Percentiles rank a stretch among this genome's conserved stretches.
phyloP scores from a whole-genome alignment of 2,888 invertebrate genomes.

The Epicampocera succincta region DNA sequence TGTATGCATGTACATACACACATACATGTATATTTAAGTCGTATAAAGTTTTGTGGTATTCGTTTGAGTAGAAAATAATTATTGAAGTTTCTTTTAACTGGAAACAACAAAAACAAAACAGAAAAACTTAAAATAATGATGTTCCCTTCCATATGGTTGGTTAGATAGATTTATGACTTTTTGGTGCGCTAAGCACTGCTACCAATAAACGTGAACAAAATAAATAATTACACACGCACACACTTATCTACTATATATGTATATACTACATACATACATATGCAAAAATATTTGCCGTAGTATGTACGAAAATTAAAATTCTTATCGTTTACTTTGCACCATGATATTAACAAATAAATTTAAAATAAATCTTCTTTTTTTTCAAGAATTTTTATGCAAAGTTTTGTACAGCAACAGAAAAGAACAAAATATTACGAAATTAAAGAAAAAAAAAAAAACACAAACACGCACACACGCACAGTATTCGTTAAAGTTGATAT shows the following conservation, averaged over 20 bases:
- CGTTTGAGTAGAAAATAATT: constrained; percentile 8
- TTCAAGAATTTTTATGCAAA: background rate
- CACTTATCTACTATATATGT: background rate
- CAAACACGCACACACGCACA: background rate
- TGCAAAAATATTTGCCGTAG: background rate
- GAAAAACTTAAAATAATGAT: constrained; percentile 30
- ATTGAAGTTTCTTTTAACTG: constrained; percentile 19
- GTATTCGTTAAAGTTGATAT: background rate
- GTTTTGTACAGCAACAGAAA: background rate
- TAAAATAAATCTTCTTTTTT: constrained; percentile 15
- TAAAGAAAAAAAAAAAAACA: background rate
- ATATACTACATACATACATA: background rate
- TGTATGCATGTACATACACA: too few relatives aligned
- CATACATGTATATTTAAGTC: constrained; percentile 41
- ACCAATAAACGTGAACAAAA: constrained; percentile 62
- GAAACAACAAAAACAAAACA: constrained; percentile 9
- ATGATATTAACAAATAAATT: constrained; percentile 45
- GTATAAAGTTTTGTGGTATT: constrained; percentile 33
- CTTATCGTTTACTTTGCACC: constrained; percentile 38
- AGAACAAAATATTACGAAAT: constrained; percentile 17
- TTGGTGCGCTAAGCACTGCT: constrained; percentile 55
- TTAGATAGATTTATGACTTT: constrained; percentile 56
- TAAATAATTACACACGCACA: constrained; percentile 47
- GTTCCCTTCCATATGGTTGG: constrained; percentile 55
- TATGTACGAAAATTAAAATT: constrained; percentile 44